A percentile compares a stretch with the other conserved stretches of the same genome.
These are phyloP conservation scores for Danionella dracula DNA, from an alignment of 2,797 vertebrate species.

Conservation along the genomic window DNA sequence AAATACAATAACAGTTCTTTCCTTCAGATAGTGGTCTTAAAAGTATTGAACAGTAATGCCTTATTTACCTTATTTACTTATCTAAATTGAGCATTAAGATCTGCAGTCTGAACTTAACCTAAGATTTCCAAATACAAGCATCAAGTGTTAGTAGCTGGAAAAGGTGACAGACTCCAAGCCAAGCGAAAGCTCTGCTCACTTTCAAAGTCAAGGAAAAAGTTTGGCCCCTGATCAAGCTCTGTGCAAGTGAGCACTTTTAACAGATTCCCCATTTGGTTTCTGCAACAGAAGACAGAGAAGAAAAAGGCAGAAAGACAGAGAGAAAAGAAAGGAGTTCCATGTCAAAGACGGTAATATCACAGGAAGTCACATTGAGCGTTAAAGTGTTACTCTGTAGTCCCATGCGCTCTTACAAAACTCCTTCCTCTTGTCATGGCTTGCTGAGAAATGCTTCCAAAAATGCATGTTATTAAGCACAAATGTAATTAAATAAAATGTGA, in stretches of 20 bases:
- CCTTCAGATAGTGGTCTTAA: too few relatives aligned
- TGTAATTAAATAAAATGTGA: too few relatives aligned
- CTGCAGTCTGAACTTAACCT: too few relatives aligned
- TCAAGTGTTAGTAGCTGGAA: constrained; percentile 49
- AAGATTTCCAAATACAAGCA: neutral
- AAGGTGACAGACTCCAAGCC: constrained; percentile 55
- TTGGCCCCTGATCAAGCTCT: constrained; percentile 91
- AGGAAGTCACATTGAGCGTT: constrained; percentile 23
- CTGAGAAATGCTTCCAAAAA: too few relatives aligned
- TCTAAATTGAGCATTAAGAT: too few relatives aligned
- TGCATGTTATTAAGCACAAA: too few relatives aligned
- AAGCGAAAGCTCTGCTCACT: constrained; percentile 79
- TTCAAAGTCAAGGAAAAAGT: constrained; percentile 97
- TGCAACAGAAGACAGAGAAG: constrained; percentile 67
- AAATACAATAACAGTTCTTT: too few relatives aligned
- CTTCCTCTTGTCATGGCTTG: neutral
- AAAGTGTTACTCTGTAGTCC: neutral
- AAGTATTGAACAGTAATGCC: too few relatives aligned
- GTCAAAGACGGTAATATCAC: constrained; percentile 51
- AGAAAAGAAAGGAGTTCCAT: constrained; percentile 33
- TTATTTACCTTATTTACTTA: too few relatives aligned
- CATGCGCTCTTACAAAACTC: constrained; percentile 13
- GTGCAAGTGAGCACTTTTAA: constrained; percentile 93
- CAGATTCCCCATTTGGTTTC: constrained; percentile 87
- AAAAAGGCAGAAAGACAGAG: constrained; percentile 18